Conservation (phyloP, 1,140 invertebrate genomes). For the Bombus huntii region DNA sequence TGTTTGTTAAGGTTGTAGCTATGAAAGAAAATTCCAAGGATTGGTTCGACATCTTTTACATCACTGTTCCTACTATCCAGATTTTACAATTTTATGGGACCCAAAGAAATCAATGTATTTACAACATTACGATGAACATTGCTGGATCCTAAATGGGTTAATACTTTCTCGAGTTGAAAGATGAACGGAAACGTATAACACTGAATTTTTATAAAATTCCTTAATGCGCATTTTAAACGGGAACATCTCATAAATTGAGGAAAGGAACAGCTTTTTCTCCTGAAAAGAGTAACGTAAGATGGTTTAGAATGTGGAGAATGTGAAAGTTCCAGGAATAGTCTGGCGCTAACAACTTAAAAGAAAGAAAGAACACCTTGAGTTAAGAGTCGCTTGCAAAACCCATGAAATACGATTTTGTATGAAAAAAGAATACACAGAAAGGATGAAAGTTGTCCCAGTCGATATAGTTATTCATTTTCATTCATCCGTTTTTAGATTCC, state of each 20-base stretch:
- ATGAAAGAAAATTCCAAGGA: no score
- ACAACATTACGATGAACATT: no score
- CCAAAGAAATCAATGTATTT: no score
- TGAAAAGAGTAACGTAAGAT: neutral
- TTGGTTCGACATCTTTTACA: no score
- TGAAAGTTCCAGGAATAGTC: constrained; percentile 15
- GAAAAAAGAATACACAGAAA: neutral
- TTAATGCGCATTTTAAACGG: neutral
- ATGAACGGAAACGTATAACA: neutral
- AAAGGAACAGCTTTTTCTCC: neutral
- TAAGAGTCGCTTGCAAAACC: neutral
- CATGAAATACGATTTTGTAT: neutral
- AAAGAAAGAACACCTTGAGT: neutral
- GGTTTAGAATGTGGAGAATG: constrained; percentile 1
- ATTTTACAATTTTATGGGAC: no score
- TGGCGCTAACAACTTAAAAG: constrained; percentile 1
- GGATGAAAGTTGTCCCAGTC: neutral
- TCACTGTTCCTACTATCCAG: no score
- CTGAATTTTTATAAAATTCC: neutral
- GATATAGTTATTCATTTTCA: neutral
- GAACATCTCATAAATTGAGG: neutral
- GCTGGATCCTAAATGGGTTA: neutral
- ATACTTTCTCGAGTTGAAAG: neutral
- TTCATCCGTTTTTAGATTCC: neutral
- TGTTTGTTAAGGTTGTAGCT: no score